Base-by-base conservation (phyloP, 2,797 vertebrate species). In the Squalus acanthias region DNA sequence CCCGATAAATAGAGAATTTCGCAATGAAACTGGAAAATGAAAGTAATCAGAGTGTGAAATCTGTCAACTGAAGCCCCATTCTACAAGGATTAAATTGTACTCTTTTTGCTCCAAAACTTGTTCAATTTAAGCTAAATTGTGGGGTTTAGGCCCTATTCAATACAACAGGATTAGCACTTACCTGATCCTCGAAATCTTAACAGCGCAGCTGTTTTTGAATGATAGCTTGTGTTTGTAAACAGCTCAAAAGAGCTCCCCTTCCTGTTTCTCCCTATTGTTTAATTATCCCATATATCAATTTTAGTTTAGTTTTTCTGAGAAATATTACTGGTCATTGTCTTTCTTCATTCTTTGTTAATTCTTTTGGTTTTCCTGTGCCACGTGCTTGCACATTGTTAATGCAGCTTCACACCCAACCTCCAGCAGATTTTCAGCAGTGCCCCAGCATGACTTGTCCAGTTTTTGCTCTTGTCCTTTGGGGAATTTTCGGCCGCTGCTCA, bases 21-120 rank as follows among this genome's bases (percentile, higher is more conserved):
- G 72, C 94, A 95, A 76, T 74, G 70, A 60, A 95, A 95, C 46
- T 57, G 70, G 70, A 76, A 95, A 95, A 74, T 76, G 69, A 60
- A 57, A 74, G 94, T 76, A 95, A 95, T 95, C 94, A 76, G 29
- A 17, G 69, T 33, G 39, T 74, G 50, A 95, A 76, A 95, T 29
- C 50, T 95, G n/a, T 76, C 70, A 60, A 76, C 70, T 60, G 94
- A 76, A 76, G 50, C 26, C 50, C 3, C 2, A 76, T 76, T 76
- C 50, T 74, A 76, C 17, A 33, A 60, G 70, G 70, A 95, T 95
- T 76, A 95, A 74, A 22, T 76, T 95, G 70, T 53, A 57, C 29
- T 91, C 50, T 57, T 76, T 95, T 76, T 53, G 50, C 50, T 74
- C 70, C 29, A 74, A 95, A 76, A 95, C 26, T n/a, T 76, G 50